Evolutionary conservation across 2,113 vertebrate genomes (phyloP).

Genomic region (Neolamprologus variostigma): DNA sequence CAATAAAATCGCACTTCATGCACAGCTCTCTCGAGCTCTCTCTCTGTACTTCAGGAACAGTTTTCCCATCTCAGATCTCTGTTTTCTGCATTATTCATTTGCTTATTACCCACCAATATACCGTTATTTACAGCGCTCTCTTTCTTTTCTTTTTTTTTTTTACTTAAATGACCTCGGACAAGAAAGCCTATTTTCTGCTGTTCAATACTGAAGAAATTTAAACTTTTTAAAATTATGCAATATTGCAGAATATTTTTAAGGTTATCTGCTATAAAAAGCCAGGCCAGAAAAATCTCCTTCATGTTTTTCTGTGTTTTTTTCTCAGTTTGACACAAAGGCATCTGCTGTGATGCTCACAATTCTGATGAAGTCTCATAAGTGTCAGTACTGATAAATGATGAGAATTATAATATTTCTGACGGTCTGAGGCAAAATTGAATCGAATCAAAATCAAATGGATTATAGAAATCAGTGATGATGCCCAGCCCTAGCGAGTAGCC

Average conservation of each 20-base stretch:
- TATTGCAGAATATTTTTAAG: not conserved
- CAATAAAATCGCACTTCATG: not conserved
- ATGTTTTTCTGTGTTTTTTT: not conserved
- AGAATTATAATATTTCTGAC: not conserved
- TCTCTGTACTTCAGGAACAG: not conserved
- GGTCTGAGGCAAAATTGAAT: not conserved
- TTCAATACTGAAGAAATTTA: no score
- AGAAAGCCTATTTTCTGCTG: no score
- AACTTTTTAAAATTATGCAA: not conserved
- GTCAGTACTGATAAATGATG: not conserved
- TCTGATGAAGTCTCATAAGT: not conserved
- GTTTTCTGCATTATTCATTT: not conserved
- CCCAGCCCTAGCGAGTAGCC: not conserved
- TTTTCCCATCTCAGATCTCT: not conserved
- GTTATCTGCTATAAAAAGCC: not conserved
- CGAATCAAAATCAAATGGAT: not conserved
- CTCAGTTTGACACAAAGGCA: not conserved
- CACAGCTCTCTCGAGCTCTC: not conserved
- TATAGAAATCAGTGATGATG: not conserved
- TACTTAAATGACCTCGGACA: no score
- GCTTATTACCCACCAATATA: not conserved
- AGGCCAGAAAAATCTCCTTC: not conserved
- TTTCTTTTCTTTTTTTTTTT: not conserved
- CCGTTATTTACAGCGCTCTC: not conserved
- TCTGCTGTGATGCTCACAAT: not conserved